These are phyloP conservation scores for Brachionus calyciflorus DNA, from an alignment of 1,140 invertebrate species.

Conservation along the genomic window DNA sequence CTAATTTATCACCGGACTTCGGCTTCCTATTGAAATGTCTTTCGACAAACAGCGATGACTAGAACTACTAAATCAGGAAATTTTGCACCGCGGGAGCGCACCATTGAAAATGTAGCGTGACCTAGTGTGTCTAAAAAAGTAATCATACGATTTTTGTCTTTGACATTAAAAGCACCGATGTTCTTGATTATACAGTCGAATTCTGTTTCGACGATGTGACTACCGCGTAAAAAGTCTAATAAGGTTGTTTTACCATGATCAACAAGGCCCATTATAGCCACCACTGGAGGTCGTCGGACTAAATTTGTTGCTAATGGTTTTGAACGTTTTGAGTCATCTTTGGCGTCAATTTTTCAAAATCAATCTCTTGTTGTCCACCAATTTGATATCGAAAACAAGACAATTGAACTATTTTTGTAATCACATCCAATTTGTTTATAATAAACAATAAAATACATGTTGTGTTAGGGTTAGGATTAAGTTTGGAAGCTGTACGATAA, in stretches of 20 bases:
- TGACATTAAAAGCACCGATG: slow-evolving; percentile 89
- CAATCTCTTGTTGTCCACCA: neutral
- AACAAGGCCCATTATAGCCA: slow-evolving; percentile 98
- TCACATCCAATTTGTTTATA: slow-evolving; percentile 4
- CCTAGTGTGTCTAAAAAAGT: slow-evolving; percentile 99
- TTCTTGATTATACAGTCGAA: slow-evolving; percentile 99
- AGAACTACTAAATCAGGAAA: slow-evolving; percentile 91
- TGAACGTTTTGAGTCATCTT: slow-evolving; percentile 57
- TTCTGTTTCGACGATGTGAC: slow-evolving; percentile 80
- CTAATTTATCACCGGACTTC: slow-evolving; percentile 72
- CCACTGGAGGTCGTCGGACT: slow-evolving; percentile 75
- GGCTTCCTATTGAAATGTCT: slow-evolving; percentile 73
- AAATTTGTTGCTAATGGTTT: slow-evolving; percentile 67
- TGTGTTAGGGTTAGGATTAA: too few species aligned
- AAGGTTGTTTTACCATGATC: slow-evolving; percentile 99
- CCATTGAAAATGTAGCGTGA: slow-evolving; percentile 88
- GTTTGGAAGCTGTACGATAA: too few species aligned
- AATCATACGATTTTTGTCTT: slow-evolving; percentile 60
- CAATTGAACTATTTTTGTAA: slow-evolving; percentile 26
- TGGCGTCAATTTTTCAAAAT: neutral
- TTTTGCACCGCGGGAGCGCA: slow-evolving; percentile 83
- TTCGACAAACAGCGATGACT: slow-evolving; percentile 87
- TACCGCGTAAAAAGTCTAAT: slow-evolving; percentile 80
- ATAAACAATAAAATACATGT: too few species aligned
- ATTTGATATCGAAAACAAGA: slow-evolving; percentile 14